phyloP scores from a whole-genome alignment of 2,888 invertebrate genomes.

The Alloscopus bannaensis region DNA sequence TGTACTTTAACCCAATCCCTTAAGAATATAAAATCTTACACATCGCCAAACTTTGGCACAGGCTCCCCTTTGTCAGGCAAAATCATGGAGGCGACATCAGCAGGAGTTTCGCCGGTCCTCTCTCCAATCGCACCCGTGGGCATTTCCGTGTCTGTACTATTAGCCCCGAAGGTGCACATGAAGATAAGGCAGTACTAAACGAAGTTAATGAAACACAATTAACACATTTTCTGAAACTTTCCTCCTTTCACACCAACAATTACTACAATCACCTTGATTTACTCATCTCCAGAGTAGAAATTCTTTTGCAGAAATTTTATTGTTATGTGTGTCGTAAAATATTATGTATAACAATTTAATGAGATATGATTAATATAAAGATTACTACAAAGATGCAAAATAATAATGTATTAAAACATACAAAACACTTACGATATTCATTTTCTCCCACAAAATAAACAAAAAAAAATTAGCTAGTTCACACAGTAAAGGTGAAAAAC shows the following conservation, averaged over 20 bases:
- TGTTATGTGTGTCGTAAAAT: too few relatives aligned
- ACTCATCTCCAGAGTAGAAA: too few relatives aligned
- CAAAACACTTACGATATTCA: slow-evolving; percentile 50
- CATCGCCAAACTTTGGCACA: slow-evolving; percentile 37
- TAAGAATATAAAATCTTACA: slow-evolving; percentile 35
- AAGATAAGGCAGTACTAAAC: slow-evolving; percentile 45
- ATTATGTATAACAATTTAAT: too few relatives aligned
- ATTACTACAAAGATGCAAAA: background rate
- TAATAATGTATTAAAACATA: background rate
- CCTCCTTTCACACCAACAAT: background rate
- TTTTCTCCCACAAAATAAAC: slow-evolving; percentile 39
- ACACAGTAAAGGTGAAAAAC: background rate
- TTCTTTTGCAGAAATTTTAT: too few relatives aligned
- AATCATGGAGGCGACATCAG: slow-evolving; percentile 41
- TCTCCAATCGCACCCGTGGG: background rate
- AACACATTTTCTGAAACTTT: background rate
- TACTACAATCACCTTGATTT: too few relatives aligned
- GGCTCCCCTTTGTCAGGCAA: slow-evolving; percentile 38
- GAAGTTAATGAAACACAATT: background rate
- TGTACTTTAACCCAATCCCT: too few relatives aligned
- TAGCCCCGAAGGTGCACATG: slow-evolving; percentile 45
- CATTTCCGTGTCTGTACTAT: slow-evolving; percentile 44
- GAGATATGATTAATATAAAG: too few relatives aligned
- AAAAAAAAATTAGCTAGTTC: slow-evolving; percentile 1
- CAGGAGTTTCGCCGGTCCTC: background rate